Evolutionary conservation across 2,797 vertebrate genomes (phyloP).

Genomic region (Coilia nasus): DNA sequence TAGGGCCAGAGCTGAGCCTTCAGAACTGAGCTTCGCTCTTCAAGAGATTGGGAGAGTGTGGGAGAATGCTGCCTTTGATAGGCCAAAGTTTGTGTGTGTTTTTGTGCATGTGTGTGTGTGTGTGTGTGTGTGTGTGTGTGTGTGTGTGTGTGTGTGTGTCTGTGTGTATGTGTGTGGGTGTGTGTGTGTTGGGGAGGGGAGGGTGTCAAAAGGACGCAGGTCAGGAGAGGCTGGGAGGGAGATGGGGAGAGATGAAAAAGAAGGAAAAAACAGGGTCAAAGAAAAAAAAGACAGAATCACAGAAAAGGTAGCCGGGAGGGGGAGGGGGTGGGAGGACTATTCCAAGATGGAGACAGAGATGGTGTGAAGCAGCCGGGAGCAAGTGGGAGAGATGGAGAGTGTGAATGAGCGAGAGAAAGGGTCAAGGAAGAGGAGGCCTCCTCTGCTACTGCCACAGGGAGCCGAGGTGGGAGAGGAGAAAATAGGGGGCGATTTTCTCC

Average conservation of each 20-base stretch:
- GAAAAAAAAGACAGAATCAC: not conserved
- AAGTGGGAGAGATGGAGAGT: not conserved
- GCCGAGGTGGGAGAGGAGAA: slow-evolving; percentile 37
- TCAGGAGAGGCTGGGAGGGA: not conserved
- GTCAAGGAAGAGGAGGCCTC: not conserved
- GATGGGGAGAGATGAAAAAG: not conserved
- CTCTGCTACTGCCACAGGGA: slow-evolving; percentile 25
- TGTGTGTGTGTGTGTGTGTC: not conserved
- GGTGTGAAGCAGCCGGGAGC: not conserved
- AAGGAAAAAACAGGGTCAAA: not conserved
- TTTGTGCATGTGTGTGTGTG: not conserved
- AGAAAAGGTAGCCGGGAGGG: not conserved
- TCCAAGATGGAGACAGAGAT: not conserved
- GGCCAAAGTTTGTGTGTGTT: not conserved
- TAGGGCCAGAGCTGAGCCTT: not conserved
- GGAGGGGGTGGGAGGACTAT: not conserved
- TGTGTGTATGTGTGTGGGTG: not conserved
- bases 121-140: slow-evolving; percentile 14
- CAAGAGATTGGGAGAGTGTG: not conserved
- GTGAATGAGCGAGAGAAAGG: not conserved
- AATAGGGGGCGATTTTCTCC: slow-evolving; percentile 29
- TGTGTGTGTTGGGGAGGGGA: not conserved
- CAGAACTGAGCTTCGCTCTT: not conserved
- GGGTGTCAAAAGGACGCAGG: not conserved
- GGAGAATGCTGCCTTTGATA: slow-evolving; percentile 3